Base-by-base conservation (phyloP, 2,113 vertebrate genomes). In the Scortum barcoo region DNA sequence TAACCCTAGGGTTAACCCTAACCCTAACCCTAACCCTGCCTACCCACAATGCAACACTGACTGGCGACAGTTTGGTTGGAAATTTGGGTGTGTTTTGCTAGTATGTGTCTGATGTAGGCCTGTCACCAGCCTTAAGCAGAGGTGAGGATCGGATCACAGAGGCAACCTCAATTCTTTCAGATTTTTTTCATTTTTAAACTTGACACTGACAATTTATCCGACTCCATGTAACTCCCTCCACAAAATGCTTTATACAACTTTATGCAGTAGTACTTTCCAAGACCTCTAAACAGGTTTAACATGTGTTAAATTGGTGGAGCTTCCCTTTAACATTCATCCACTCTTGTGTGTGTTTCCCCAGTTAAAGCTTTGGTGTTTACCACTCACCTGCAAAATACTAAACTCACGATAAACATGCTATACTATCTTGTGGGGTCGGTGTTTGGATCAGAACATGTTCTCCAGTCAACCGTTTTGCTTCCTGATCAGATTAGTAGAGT, bases 381-480 rank as follows among this genome's bases (percentile, higher is more conserved):
- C 44, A 51, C 26, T 12, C 42, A 20, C 36, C 36, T 51, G 19
- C 4, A 63, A 50, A 74, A 42, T 17, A 46, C 20, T 60, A 22
- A 22, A 30, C 40, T 54, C 33, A 63, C 14, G 46, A 48, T 36
- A 72, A 69, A 73, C 65, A 81, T 46, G 65, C 57, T 62, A 17
- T 85, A 67, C 79, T 85, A 80, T 76, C 66, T 86, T 74, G 42
- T 81, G 81, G 78, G 67, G 54, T 57, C 14, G 38, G 9, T 28
- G 48, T 66, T 48, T 53, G 51, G 22, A 77, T 86, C 24, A 69
- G 46, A 63, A 46, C 54, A 75, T 60, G 22, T 74, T 12, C 50
- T 48, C 22, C 16, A 71, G 78, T 58, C 26, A 66, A 61, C 19
- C 63, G 19, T 33, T 72, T 30, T 28, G 40, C 33, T 46, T 38